These are phyloP conservation scores for Melanotaenia maccullochi DNA, from an alignment of 2,797 vertebrate species.

Conservation along the genomic window DNA sequence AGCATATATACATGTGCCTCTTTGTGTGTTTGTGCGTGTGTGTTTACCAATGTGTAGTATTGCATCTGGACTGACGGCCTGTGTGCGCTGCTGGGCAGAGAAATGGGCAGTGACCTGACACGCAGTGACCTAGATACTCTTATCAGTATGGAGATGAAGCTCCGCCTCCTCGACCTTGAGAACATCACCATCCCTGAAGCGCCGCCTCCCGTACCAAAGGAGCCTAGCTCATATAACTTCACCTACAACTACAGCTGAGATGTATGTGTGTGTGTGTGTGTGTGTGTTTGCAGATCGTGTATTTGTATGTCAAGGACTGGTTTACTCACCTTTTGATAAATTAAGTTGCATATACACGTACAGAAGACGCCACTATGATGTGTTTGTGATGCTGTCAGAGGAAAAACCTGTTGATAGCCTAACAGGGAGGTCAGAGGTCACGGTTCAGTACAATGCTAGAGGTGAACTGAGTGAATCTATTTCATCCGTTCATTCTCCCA, in stretches of 20 bases:
- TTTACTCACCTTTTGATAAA: conserved; percentile 34
- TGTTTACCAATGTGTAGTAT: conserved; percentile 82
- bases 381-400: conserved; percentile 36
- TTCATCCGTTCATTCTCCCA: conserved; percentile 21
- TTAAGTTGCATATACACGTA: conserved; percentile 30
- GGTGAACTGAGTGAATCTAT: conserved; percentile 28
- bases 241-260: conserved; percentile 97
- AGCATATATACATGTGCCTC: neutral
- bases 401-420: conserved; percentile 28
- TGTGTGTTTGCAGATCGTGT: conserved; percentile 43
- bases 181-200: conserved; percentile 97
- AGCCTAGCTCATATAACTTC: conserved; percentile 99
- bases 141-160: conserved; percentile 99
- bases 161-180: conserved; percentile 97
- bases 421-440: conserved; percentile 28
- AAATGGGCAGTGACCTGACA: conserved; percentile 97
- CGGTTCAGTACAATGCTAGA: conserved; percentile 11
- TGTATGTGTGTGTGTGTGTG: conserved; percentile 31
- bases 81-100: conserved; percentile 93
- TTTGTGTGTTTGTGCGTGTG: conserved; percentile 16
- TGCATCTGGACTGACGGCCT: conserved; percentile 98
- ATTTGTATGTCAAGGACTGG: conserved; percentile 46
- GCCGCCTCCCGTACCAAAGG: conserved; percentile 94
- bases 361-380: conserved; percentile 9
- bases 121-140: conserved; percentile 97